These are phyloP conservation scores for Pachydiplax longipennis DNA, from an alignment of 2,888 invertebrate genomes.

Conservation along the genomic window DNA sequence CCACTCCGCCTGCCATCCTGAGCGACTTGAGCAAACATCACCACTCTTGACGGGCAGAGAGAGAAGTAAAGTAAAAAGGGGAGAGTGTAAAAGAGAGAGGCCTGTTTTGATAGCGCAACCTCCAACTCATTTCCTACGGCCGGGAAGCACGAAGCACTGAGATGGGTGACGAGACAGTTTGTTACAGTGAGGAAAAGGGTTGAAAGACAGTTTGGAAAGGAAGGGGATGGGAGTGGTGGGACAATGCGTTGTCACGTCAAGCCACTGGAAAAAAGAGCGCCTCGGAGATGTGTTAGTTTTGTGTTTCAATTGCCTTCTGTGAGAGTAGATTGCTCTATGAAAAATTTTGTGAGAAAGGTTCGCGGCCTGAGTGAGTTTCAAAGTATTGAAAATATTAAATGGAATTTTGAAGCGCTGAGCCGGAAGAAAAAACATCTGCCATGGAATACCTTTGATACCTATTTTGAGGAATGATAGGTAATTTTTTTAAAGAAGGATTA, in stretches of 20 bases:
- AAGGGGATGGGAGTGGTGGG: background rate
- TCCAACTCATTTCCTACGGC: constrained; percentile 17
- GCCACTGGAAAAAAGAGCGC: background rate
- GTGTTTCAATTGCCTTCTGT: constrained; percentile 3
- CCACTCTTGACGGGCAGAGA: constrained; percentile 29
- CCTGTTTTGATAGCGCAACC: constrained; percentile 27
- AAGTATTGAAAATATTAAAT: background rate
- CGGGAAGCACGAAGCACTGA: background rate
- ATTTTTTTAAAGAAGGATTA: background rate
- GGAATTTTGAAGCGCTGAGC: background rate
- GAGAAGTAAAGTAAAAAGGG: background rate
- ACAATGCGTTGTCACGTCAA: constrained; percentile 40
- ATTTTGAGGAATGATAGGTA: background rate
- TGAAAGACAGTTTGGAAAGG: constrained; percentile 24
- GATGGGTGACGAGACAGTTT: constrained; percentile 42
- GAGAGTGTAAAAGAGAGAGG: background rate
- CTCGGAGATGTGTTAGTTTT: constrained; percentile 17
- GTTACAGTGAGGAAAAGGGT: constrained; percentile 24
- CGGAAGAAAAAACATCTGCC: background rate
- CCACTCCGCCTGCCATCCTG: constrained; percentile 35
- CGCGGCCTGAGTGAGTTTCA: background rate
- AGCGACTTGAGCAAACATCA: constrained; percentile 36
- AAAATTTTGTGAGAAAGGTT: constrained; percentile 10
- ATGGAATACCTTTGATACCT: background rate
- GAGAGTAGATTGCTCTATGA: background rate